These are phyloP conservation scores for Eurytoma adleriae DNA, from an alignment of 2,888 invertebrate genomes.

Conservation along the genomic window DNA sequence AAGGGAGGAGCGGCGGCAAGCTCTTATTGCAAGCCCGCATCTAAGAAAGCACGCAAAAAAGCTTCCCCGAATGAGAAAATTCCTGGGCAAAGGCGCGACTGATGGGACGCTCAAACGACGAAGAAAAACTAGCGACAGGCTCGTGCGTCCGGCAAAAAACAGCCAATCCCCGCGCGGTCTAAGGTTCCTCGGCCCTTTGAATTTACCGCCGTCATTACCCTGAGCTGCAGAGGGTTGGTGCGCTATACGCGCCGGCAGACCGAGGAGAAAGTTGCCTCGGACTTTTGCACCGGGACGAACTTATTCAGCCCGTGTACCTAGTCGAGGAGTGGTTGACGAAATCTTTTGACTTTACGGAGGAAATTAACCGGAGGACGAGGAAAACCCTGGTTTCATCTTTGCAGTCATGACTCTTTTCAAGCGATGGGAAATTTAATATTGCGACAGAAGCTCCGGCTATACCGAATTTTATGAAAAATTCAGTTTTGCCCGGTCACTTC, in stretches of 20 bases:
- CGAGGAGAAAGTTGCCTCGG: conserved; percentile 14
- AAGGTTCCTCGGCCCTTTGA: not conserved
- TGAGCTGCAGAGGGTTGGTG: no score
- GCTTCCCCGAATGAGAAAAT: conserved; percentile 18
- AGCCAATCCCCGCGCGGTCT: not conserved
- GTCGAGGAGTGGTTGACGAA: not conserved
- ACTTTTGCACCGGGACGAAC: conserved; percentile 24
- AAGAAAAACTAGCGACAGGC: not conserved
- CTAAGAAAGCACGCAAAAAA: not conserved
- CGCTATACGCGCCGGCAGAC: not conserved
- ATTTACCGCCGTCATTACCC: conserved; percentile 23
- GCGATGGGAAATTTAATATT: conserved; percentile 35
- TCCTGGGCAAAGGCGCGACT: conserved; percentile 21
- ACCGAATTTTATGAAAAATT: no score
- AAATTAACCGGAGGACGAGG: conserved; percentile 13
- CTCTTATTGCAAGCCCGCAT: conserved; percentile 11
- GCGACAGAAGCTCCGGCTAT: not conserved
- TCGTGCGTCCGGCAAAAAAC: conserved; percentile 4
- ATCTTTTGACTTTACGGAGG: conserved; percentile 33
- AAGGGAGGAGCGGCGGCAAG: not conserved
- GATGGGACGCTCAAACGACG: not conserved
- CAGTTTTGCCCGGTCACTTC: no score
- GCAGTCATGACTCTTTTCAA: conserved; percentile 30
- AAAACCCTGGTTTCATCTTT: conserved; percentile 6
- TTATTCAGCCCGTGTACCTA: conserved; percentile 1